Conservation (phyloP, 2,888 invertebrate species). For the Gerris lacustris region DNA sequence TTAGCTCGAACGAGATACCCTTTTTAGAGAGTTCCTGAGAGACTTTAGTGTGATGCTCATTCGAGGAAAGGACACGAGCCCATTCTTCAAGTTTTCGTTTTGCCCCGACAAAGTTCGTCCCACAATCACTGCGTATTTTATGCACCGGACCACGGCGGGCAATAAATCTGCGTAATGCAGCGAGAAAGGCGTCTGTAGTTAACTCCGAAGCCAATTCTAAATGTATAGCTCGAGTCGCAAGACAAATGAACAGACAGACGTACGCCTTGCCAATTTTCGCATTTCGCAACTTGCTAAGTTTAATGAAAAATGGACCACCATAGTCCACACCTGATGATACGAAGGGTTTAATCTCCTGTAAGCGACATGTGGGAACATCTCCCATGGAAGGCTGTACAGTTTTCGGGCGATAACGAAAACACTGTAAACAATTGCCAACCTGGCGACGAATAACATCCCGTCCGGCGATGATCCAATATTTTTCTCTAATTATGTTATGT, state of each 20-base stretch:
- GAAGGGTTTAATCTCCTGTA: background rate
- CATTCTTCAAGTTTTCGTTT: background rate
- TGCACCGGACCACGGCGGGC: background rate
- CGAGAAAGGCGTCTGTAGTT: background rate
- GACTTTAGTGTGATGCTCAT: background rate
- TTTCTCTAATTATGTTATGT: background rate
- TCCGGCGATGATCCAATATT: background rate
- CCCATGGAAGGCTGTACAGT: background rate
- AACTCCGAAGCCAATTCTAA: background rate
- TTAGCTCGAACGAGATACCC: background rate
- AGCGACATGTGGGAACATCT: background rate
- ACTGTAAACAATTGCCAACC: background rate
- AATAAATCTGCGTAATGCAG: background rate
- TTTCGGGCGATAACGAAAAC: background rate
- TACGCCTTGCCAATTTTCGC: background rate
- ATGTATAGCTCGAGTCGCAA: background rate
- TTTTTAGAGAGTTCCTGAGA: too few relatives aligned
- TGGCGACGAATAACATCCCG: background rate
- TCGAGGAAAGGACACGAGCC: background rate
- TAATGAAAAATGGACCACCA: background rate
- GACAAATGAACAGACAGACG: background rate
- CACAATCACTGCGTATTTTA: background rate
- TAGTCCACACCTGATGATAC: background rate
- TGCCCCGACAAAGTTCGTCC: background rate
- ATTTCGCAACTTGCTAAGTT: background rate